Conservation (phyloP, 2,113 vertebrate genomes). For the Stigmatopora nigra region DNA sequence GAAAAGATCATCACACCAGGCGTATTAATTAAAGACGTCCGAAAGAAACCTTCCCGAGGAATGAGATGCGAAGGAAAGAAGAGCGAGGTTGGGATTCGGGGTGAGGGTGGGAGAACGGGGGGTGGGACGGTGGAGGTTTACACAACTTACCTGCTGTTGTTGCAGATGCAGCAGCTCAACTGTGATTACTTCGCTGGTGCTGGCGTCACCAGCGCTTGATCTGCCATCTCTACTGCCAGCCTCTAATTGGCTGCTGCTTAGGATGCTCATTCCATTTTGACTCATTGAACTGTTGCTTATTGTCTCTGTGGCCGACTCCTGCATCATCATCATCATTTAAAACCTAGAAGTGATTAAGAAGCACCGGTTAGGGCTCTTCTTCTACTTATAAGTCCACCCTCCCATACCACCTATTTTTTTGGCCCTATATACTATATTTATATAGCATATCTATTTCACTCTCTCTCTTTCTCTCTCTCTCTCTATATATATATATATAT, state of each 20-base stretch:
- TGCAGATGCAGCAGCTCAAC: constrained; percentile 99
- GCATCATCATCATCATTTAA: constrained; percentile 99
- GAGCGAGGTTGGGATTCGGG: constrained; percentile 28
- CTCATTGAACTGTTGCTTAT: constrained; percentile 99
- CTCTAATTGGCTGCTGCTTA: constrained; percentile 99
- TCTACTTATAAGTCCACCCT: constrained; percentile 63
- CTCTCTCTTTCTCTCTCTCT: no score
- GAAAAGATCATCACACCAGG: constrained; percentile 7
- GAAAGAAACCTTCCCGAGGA: constrained; percentile 24
- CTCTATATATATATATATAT: no score
- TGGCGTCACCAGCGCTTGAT: constrained; percentile 95
- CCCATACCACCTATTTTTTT: constrained; percentile 50
- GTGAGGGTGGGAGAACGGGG: constrained; percentile 37
- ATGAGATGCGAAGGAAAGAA: constrained; percentile 35
- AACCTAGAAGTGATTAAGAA: constrained; percentile 99
- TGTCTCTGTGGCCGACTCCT: constrained; percentile 99
- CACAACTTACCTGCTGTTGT: constrained; percentile 99
- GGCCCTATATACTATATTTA: constrained; percentile 37
- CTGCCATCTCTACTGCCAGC: constrained; percentile 99
- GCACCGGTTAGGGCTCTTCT: constrained; percentile 96
- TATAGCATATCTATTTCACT: no score
- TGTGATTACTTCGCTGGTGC: constrained; percentile 98
- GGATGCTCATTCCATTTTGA: constrained; percentile 99
- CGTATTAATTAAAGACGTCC: constrained; percentile 5
- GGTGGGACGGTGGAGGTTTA: constrained; percentile 58